These are phyloP conservation scores for Solea senegalensis DNA, from an alignment of 2,113 vertebrate species.

Conservation along the genomic window DNA sequence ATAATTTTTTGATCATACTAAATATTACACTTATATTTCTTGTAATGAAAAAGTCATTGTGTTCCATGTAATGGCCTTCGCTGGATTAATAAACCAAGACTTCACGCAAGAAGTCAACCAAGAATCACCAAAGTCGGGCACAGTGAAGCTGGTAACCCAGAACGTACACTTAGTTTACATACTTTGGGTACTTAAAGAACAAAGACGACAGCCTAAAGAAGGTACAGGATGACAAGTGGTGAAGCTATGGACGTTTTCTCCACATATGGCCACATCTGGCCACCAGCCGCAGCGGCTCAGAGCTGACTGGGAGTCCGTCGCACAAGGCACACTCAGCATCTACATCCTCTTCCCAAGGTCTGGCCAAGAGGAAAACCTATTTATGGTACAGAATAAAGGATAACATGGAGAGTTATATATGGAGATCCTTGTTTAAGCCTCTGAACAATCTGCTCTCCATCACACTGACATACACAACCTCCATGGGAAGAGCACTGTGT, in stretches of 20 bases:
- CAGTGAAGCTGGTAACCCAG: too few relatives aligned
- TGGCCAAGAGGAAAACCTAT: conserved; percentile 61
- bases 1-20: too few relatives aligned
- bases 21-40: not conserved
- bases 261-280: conserved; percentile 74
- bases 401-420: conserved; percentile 44
- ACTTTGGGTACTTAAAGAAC: not conserved
- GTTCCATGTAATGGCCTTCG: not conserved
- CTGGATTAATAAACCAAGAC: not conserved
- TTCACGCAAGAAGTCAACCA: not conserved
- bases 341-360: conserved; percentile 57
- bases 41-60: not conserved
- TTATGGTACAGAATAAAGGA: conserved; percentile 49
- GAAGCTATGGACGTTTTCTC: conserved; percentile 34
- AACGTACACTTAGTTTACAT: too few relatives aligned
- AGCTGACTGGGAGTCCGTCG: conserved; percentile 37
- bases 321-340: conserved; percentile 42
- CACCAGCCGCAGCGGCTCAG: conserved; percentile 55
- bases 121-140: too few relatives aligned
- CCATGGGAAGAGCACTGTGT: not conserved
- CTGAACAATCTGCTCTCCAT: conserved; percentile 29
- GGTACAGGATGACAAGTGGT: not conserved
- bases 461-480: not conserved
- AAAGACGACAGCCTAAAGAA: conserved; percentile 4
- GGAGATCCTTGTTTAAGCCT: conserved; percentile 22